Evolutionary conservation across 1,140 invertebrate species (phyloP), one percentile per base, ranked within the genome.

Genomic region (Metopolophium dirhodum): DNA sequence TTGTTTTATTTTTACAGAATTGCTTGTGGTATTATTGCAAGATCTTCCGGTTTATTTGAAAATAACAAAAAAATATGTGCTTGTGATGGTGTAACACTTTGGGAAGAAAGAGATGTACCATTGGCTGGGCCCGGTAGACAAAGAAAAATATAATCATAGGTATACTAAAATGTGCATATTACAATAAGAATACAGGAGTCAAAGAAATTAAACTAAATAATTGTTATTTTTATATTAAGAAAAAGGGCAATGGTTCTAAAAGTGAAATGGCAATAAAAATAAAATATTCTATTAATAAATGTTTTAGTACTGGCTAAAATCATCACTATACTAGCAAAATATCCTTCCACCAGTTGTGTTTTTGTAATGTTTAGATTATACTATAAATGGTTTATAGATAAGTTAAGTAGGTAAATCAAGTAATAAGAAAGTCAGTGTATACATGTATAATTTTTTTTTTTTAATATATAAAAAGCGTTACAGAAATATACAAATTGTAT

Each of bases 41-140:
- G 97, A 92, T 97, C 97, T 41, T 97, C 97, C 45, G 97, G 97
- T 49, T 95, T 98, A n/a, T 97, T 98, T 95, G 95, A 98, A 95
- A 98, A 98, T 95, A 96, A 96, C 9, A 98, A 98, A 95, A 96
- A 96, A n/a, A 97, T 98, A 93, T 98, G 97, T 95, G 96, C 97
- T 23, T 98, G 97, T 95, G 97, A 97, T 96, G 97, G 97, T 3
- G 96, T 97, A 0, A 96, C 97, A 2, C 96, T 98, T 51, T 98
- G 97, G 97, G 97, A 98, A 95, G 97, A 98, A 94, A 95, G 95
- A n/a, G 95, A 96, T 91, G 95, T 95, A 90, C 93, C 94, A 23
- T 26, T 94, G 14, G 90, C 93, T n/a, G 94, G 94, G 45, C 93
- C 93, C 1, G 61, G 90, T 2, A 89, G 94, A 85, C 88, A 93